Conservation (phyloP, 2,113 vertebrate genomes). For the Caloenas nicobarica region DNA sequence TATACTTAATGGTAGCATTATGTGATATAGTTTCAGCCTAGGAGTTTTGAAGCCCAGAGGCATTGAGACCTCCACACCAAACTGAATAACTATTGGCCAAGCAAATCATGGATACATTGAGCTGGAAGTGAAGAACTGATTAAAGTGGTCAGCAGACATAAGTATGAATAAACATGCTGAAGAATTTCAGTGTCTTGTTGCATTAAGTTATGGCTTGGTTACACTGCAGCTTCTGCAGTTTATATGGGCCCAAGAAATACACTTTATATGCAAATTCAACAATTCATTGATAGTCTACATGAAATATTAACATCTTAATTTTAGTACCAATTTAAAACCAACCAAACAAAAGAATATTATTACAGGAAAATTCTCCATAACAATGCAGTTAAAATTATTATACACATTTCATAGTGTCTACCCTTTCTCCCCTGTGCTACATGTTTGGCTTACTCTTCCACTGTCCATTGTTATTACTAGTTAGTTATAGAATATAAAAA, state of each 20-base stretch:
- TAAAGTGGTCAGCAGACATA: not conserved
- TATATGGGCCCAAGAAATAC: not conserved
- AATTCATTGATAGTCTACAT: not conserved
- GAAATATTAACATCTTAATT: not conserved
- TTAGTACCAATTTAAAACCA: not conserved
- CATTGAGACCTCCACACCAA: not conserved
- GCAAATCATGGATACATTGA: not conserved
- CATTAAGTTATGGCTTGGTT: not conserved
- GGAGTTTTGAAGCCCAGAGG: not conserved
- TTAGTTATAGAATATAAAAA: not conserved
- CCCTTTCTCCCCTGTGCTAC: not conserved
- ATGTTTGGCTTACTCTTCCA: not conserved
- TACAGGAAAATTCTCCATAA: not conserved
- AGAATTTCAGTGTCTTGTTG: not conserved
- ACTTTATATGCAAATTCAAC: not conserved
- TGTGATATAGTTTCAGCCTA: not conserved
- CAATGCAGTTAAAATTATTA: not conserved
- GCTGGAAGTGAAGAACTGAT: not conserved
- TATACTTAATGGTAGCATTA: not conserved
- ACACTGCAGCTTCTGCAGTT: not conserved
- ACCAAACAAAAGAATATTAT: no score
- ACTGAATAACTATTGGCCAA: not conserved
- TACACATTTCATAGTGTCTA: not conserved
- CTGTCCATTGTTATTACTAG: not conserved
- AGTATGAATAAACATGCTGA: not conserved